Base-by-base conservation (phyloP, 2,888 invertebrate genomes). In the Entomobrya multifasciata region DNA sequence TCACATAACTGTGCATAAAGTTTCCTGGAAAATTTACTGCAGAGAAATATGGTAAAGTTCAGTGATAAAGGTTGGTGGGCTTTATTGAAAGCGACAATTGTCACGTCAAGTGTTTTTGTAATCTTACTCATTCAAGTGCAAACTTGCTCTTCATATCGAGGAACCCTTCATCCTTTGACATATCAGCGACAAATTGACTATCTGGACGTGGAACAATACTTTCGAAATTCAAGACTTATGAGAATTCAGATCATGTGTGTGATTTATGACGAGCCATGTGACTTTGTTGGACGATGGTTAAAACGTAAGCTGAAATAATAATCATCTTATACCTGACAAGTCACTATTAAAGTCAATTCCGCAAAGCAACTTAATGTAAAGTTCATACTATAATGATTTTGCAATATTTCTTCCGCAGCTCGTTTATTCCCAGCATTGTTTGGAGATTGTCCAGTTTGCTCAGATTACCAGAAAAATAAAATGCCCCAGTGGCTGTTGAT, bases 191-290 rank as follows among this genome's bases (percentile, higher is more conserved):
- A 88, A 84, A 78, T 88, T 55, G 88, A 88, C 74, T 87, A 81
- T 17, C 36, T 88, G 22, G 82, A 88, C 77, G 79, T 88, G 36
- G 85, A 84, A 22, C 57, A 85, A 27, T 88, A 88, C 57, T 88
- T 88, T 67, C 65, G 88, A 55, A 88, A 88, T 47, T 78, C 82
- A 20, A 84, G 88, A 44, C 74, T 88, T 27, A 67, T 88, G 44
- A 87, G 82, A 27, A 65, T 88, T 17, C 88, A 88, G 62, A 87
- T 88, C 77, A 84, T 81, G 87, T 88, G 88, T 49, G 79, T 88
- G 57, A 78, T 88, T 77, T 88, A 87, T 72, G 87, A 74, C 15
- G 88, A 82, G 57, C 87, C 87, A 27, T 88, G 88, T 78, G 88
- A 88, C 60, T 78, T 88, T 30, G 82, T 85, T 47, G 88, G 88